Evolutionary conservation across 2,888 invertebrate species (phyloP).

Genomic region (Limnephilus rhombicus): DNA sequence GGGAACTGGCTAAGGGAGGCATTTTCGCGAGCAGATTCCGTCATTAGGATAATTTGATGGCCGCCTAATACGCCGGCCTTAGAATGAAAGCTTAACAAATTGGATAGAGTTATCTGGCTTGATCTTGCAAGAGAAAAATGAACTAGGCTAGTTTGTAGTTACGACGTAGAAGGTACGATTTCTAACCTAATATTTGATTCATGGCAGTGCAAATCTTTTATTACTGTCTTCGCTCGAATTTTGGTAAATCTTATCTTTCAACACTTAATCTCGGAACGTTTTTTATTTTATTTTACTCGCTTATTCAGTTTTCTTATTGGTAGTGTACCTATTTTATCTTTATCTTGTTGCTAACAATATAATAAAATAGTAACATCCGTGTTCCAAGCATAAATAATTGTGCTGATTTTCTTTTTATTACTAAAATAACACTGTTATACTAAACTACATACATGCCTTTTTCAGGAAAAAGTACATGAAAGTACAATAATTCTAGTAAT

Average conservation of each 20-base stretch:
- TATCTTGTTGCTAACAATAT: background rate
- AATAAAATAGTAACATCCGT: too few species aligned
- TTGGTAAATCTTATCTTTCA: background rate
- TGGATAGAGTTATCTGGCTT: slow-evolving; percentile 60
- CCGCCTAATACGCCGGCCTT: slow-evolving; percentile 55
- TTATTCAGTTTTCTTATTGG: background rate
- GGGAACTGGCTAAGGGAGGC: slow-evolving; percentile 37
- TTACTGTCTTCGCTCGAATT: background rate
- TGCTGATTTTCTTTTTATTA: background rate
- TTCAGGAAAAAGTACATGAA: too few species aligned
- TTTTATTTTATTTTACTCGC: background rate
- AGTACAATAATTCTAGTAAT: too few species aligned
- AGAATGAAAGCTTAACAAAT: slow-evolving; percentile 59
- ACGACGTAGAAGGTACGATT: background rate
- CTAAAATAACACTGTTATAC: background rate
- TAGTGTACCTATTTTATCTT: background rate
- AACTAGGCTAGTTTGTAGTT: background rate
- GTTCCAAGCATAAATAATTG: too few species aligned
- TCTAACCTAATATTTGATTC: background rate
- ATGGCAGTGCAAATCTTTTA: background rate
- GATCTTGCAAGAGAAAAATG: slow-evolving; percentile 35
- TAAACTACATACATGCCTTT: too few species aligned
- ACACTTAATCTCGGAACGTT: background rate
- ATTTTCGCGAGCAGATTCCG: slow-evolving; percentile 61
- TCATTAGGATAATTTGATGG: slow-evolving; percentile 66